Evolutionary conservation across 2,797 vertebrate species (phyloP).

Genomic region (Cryptoblepharus egeriae): DNA sequence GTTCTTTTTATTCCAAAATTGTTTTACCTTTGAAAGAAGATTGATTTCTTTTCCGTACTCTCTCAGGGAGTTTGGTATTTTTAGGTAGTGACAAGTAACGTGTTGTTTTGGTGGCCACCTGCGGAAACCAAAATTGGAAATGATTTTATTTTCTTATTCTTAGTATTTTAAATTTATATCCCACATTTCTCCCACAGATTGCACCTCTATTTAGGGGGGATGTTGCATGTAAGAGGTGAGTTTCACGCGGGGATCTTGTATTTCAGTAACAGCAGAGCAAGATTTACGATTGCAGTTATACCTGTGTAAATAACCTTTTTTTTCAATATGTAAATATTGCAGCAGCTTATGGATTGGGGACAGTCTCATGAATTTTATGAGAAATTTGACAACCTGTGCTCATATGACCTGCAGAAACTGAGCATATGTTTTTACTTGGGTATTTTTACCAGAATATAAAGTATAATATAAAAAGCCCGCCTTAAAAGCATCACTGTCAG

Average conservation of each 20-base stretch:
- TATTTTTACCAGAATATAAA: background rate
- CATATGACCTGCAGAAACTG: background rate
- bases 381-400: background rate
- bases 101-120: slow-evolving; percentile 84
- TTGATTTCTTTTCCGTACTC: slow-evolving; percentile 77
- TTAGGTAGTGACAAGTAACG: slow-evolving; percentile 90
- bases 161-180: too few species aligned
- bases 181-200: too few species aligned
- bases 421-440: too few species aligned
- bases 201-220: too few species aligned
- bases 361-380: background rate
- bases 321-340: background rate
- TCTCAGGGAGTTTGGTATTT: slow-evolving; percentile 86
- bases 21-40: slow-evolving; percentile 77
- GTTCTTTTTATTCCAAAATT: slow-evolving; percentile 6
- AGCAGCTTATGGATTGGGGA: background rate
- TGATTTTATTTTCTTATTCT: too few species aligned
- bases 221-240: too few species aligned
- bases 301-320: background rate
- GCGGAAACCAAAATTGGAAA: slow-evolving; percentile 40
- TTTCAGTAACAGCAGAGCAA: background rate
- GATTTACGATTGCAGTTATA: background rate
- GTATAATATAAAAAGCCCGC: background rate
- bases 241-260: too few species aligned
- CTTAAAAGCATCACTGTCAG: background rate